A percentile compares a stretch with the other conserved stretches of the same genome.
Conservation (phyloP, 2,113 vertebrate genomes). For the Shinisaurus crocodilurus region DNA sequence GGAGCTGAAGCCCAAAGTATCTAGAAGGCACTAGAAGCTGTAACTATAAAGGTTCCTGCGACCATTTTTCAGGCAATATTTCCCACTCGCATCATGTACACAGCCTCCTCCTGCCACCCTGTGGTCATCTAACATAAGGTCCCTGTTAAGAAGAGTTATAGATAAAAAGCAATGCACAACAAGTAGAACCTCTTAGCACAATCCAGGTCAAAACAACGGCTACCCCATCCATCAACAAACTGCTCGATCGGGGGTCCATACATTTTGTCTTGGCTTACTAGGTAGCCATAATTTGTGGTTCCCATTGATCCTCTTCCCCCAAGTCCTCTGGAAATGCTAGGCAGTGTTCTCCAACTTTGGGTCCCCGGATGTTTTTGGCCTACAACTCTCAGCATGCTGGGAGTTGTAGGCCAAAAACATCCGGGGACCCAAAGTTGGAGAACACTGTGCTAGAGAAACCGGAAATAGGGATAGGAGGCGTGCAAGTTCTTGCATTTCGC, state of each 20-base stretch:
- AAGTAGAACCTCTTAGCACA: conserved; percentile 46
- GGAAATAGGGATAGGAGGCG: too few relatives aligned
- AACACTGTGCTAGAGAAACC: not conserved
- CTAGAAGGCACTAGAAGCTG: too few relatives aligned
- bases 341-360: too few relatives aligned
- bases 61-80: not conserved
- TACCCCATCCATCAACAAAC: conserved; percentile 32
- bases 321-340: too few relatives aligned
- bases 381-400: too few relatives aligned
- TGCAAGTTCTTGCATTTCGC: not conserved
- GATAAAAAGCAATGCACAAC: conserved; percentile 38
- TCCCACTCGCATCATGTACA: conserved; percentile 14
- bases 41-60: not conserved
- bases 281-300: not conserved
- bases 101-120: conserved; percentile 39
- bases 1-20: too few relatives aligned
- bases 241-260: not conserved
- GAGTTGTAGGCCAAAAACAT: too few relatives aligned
- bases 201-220: not conserved
- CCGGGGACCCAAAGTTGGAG: too few relatives aligned
- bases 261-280: not conserved
- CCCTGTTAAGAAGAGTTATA: conserved; percentile 15
- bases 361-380: too few relatives aligned
- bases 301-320: not conserved
- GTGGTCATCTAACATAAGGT: conserved; percentile 27